Evolutionary conservation across 2,888 invertebrate genomes (phyloP).

Genomic region (Mythimna ferrago): DNA sequence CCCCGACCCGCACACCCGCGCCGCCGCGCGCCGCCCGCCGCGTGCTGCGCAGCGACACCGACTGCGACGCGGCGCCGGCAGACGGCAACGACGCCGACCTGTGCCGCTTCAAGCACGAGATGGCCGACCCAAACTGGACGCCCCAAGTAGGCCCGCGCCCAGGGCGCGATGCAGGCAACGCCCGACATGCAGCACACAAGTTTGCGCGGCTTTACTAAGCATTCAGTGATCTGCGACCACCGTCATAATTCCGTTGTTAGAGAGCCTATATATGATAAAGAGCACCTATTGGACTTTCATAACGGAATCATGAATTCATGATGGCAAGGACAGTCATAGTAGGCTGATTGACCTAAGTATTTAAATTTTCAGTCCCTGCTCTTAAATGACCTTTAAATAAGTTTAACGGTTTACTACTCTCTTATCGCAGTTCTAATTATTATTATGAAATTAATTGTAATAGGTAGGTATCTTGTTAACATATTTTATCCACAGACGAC

Average conservation of each 20-base stretch:
- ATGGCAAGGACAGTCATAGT: too few relatives aligned
- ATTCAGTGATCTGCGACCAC: not conserved
- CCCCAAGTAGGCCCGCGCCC: constrained; percentile 60
- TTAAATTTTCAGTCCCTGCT: not conserved
- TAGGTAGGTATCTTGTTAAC: too few relatives aligned
- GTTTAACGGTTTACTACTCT: not conserved
- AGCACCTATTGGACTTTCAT: too few relatives aligned
- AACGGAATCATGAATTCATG: too few relatives aligned
- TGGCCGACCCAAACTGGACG: constrained; percentile 63
- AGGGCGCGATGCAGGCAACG: not conserved
- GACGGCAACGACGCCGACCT: constrained; percentile 60
- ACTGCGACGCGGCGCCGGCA: constrained; percentile 39
- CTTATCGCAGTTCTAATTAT: too few relatives aligned
- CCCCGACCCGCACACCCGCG: not conserved
- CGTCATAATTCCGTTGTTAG: too few relatives aligned
- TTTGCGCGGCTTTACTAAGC: not conserved
- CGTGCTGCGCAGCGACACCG: constrained; percentile 57
- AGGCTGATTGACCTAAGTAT: not conserved
- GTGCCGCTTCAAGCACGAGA: constrained; percentile 36
- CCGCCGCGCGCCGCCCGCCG: constrained; percentile 15
- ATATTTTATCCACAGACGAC: too few relatives aligned
- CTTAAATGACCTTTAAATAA: not conserved
- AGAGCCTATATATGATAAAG: too few relatives aligned
- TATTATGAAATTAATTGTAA: too few relatives aligned
- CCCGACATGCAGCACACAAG: not conserved